Percentiles rank a stretch among this genome's conserved stretches.
Conservation (phyloP, 2,888 invertebrate species). For the Rhabditophanes sp. region DNA sequence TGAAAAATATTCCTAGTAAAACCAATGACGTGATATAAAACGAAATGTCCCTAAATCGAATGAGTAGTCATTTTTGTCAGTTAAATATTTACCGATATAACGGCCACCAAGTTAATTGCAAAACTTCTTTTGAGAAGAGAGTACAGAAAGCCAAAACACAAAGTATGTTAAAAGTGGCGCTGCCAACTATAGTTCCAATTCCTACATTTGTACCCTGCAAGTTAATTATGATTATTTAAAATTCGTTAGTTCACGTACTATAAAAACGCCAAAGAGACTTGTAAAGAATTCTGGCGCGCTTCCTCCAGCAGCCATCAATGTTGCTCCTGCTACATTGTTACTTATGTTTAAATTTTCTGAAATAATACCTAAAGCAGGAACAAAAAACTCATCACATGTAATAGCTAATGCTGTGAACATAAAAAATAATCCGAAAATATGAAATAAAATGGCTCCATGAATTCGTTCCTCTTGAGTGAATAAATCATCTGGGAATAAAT, state of each 20-base stretch:
- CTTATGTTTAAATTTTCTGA: slow-evolving; percentile 70
- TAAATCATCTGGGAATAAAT: slow-evolving; percentile 59
- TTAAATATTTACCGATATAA: slow-evolving; percentile 17
- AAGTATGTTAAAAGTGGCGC: slow-evolving; percentile 48
- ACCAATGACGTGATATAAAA: slow-evolving; percentile 30
- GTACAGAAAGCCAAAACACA: slow-evolving; percentile 39
- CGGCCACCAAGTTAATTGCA: slow-evolving; percentile 38
- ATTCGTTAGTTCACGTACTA: no score
- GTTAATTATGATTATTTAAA: no score
- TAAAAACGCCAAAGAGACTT: no score
- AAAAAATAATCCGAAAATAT: slow-evolving; percentile 83
- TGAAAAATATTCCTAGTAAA: slow-evolving; percentile 25
- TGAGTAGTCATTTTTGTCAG: neutral
- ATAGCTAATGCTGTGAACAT: slow-evolving; percentile 96
- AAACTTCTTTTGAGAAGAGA: slow-evolving; percentile 28
- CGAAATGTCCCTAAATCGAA: slow-evolving; percentile 23
- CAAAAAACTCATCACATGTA: slow-evolving; percentile 96
- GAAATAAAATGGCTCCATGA: slow-evolving; percentile 72
- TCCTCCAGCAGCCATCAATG: slow-evolving; percentile 97
- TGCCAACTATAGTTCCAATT: slow-evolving; percentile 12
- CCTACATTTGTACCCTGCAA: no score
- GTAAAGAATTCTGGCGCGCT: slow-evolving; percentile 88
- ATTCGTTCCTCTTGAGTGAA: slow-evolving; percentile 70
- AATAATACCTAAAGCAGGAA: slow-evolving; percentile 86
- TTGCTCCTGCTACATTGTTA: slow-evolving; percentile 93